Conservation (phyloP, 2,797 vertebrate species). For the Myotis planiceps region DNA sequence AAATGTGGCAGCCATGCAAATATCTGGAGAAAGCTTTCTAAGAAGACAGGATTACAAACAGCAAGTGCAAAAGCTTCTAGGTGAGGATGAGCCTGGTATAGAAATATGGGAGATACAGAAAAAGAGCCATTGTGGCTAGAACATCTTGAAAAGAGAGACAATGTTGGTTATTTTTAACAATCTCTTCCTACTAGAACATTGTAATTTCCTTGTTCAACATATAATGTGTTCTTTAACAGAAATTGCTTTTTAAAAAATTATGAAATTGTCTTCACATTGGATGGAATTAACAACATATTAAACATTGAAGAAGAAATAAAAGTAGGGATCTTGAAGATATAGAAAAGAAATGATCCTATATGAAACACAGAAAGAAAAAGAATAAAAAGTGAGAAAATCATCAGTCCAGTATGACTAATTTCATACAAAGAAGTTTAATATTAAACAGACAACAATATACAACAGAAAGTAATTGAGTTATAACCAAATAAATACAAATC, state of each 20-base stretch:
- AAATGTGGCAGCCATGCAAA: not conserved
- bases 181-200: conserved; percentile 84
- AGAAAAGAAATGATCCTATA: not conserved
- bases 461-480: not conserved
- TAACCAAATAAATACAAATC: conserved; percentile 12
- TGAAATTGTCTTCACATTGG: conserved; percentile 86
- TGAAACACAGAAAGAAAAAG: not conserved
- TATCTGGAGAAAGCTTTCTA: not conserved
- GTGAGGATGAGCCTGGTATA: not conserved
- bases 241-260: conserved; percentile 90
- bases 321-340: not conserved
- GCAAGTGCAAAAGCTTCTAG: not conserved
- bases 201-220: conserved; percentile 88
- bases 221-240: conserved; percentile 90
- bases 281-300: not conserved
- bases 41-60: not conserved
- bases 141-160: conserved; percentile 43
- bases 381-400: not conserved
- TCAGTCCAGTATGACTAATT: not conserved
- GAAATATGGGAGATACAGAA: not conserved
- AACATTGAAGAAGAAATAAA: not conserved
- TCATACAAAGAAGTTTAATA: not conserved
- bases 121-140: not conserved
- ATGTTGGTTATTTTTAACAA: conserved; percentile 82
- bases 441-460: conserved; percentile 8